Percentiles rank a stretch among this genome's conserved stretches.
Evolutionary conservation across 2,888 invertebrate species (phyloP).

Genomic region (Apodemia hepburni): DNA sequence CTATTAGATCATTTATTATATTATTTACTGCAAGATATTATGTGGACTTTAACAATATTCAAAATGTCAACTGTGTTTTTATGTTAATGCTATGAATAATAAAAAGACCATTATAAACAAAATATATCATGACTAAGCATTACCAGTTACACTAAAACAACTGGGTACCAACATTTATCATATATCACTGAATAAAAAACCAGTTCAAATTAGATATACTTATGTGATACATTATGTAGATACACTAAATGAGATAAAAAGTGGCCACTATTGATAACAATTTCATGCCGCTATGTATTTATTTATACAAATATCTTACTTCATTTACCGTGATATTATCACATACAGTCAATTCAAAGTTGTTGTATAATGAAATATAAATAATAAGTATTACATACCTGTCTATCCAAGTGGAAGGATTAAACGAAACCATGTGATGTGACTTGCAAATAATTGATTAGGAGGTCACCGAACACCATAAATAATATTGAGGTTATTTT

Average conservation of each 20-base stretch:
- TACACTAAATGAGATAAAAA: conserved; percentile 1
- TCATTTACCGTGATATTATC: not conserved
- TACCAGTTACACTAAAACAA: not conserved
- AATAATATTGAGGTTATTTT: conserved; percentile 5
- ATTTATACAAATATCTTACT: not conserved
- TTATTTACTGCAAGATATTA: too few relatives aligned
- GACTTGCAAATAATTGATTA: conserved; percentile 1
- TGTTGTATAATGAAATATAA: not conserved
- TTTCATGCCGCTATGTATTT: not conserved
- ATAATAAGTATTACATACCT: not conserved
- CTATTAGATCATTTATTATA: too few relatives aligned
- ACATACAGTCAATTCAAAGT: not conserved
- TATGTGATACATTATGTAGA: not conserved
- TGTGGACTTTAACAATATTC: too few relatives aligned
- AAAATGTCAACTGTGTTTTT: not conserved
- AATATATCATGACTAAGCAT: not conserved
- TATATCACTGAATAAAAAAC: not conserved
- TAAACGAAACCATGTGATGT: not conserved
- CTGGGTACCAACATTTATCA: not conserved
- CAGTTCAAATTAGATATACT: conserved; percentile 6
- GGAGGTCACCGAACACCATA: not conserved
- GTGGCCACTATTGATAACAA: not conserved
- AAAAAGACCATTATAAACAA: not conserved
- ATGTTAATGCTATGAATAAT: not conserved
- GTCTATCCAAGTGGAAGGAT: not conserved